These are phyloP conservation scores for Muntiacus muntjak DNA, from an alignment of 2,113 vertebrate species.

Conservation along the genomic window DNA sequence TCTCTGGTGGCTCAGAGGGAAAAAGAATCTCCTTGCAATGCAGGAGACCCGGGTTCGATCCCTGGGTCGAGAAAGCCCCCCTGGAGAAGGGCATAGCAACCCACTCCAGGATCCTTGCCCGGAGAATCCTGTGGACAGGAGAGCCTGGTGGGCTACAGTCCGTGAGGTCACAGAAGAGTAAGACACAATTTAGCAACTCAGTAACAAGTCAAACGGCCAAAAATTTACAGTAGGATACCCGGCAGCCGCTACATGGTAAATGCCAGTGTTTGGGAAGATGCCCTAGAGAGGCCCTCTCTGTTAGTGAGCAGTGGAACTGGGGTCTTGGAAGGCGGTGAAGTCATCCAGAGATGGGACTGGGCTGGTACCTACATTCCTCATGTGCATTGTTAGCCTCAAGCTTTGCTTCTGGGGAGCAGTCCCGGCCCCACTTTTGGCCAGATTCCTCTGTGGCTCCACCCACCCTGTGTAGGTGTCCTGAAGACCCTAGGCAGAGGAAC, in stretches of 20 bases:
- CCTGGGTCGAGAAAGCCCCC: neutral
- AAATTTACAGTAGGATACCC: neutral
- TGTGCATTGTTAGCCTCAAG: neutral
- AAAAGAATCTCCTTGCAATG: neutral
- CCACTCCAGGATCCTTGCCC: neutral
- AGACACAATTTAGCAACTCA: neutral
- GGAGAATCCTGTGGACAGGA: neutral
- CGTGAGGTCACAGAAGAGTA: neutral
- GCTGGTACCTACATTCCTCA: fast-evolving
- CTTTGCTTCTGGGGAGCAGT: neutral
- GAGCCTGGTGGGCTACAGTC: neutral
- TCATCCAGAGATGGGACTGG: neutral
- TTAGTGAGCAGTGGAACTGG: neutral
- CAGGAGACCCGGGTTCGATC: neutral
- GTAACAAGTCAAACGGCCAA: neutral
- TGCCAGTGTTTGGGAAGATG: neutral
- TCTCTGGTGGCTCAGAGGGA: neutral
- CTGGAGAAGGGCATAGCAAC: neutral
- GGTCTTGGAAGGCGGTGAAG: neutral
- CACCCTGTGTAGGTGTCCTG: neutral
- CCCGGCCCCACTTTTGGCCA: neutral
- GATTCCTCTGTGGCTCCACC: neutral
- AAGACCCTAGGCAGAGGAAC: neutral
- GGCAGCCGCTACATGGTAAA: neutral
- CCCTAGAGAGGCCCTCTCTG: neutral